Base-by-base conservation (phyloP, 1,140 invertebrate genomes). In the Orchesella cincta region DNA sequence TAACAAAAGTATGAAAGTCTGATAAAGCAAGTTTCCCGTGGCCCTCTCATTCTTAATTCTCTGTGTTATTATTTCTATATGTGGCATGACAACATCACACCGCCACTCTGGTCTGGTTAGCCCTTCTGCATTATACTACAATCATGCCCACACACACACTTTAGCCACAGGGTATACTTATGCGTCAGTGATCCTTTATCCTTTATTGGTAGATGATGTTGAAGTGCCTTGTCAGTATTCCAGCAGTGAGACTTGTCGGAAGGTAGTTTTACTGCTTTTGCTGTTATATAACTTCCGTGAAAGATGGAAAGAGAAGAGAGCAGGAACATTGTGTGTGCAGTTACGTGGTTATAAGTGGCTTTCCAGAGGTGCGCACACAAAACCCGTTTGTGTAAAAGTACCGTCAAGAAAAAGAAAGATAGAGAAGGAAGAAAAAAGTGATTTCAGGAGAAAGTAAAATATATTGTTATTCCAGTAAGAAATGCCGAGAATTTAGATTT, bases 371-470 rank as follows among this genome's bases (percentile, higher is more conserved):
- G 52, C 23, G 52, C 23, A 46, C 39, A 46, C 18, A n/a, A 18
- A 57, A 18, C 52, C 52, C 23, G 23, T 23, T n/a, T 3, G 3
- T 14, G 52, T n/a, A 57, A 8, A 57, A 14, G 39, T 20, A 57
- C 52, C 5, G 5, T 8, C 39, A 46, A 46, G 5, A 46, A 46
- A 18, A 46, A 46, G 18, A 18, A 46, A 46, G 18, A 18, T 46
- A 46, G 39, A 18, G 39, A 46, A 46, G 39, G 18, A 18, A 18
- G 39, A 46, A 67, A n/a, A 67, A 67, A 67, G 62, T 67, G 62
- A 67, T 67, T 67, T 67, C 62, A 67, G 33, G 62, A 67, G 62
- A 23, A 67, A 67, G 28, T 67, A 67, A 67, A 67, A 33, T 67
- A 67, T 67, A 67, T 31, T 67, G 62, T 29, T 67, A 67, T 67